These are phyloP conservation scores for Pseudomyrmex dendroicus DNA, from an alignment of 1,140 invertebrate species.

Conservation along the genomic window DNA sequence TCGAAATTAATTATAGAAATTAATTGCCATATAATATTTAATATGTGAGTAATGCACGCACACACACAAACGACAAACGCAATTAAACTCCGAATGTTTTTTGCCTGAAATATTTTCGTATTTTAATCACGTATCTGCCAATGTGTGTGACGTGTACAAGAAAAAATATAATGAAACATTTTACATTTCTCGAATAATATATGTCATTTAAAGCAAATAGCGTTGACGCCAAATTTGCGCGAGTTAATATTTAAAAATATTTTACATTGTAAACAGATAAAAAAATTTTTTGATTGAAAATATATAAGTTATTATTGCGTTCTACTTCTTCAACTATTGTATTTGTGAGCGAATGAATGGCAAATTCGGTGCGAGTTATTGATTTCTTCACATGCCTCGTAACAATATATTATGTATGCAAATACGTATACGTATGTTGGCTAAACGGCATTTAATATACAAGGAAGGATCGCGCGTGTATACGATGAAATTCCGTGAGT, in stretches of 20 bases:
- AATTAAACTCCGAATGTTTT: no score
- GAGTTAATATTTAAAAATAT: not conserved
- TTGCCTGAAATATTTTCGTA: no score
- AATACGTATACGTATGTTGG: not conserved
- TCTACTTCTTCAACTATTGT: not conserved
- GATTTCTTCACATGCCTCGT: constrained; percentile 6
- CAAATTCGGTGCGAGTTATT: not conserved
- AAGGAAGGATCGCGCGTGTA: not conserved
- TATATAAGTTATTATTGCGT: not conserved
- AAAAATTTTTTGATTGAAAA: not conserved
- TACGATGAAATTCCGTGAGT: constrained; percentile 4
- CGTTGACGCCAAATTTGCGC: not conserved
- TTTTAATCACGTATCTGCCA: no score
- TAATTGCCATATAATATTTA: not conserved
- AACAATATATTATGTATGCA: constrained; percentile 15
- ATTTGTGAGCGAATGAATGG: constrained; percentile 17
- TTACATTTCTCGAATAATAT: not conserved
- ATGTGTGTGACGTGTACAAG: no score
- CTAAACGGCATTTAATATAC: not conserved
- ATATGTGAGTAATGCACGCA: not conserved
- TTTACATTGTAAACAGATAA: not conserved
- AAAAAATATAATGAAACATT: not conserved
- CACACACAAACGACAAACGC: no score
- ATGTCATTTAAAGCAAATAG: not conserved
- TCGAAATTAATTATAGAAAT: not conserved